These are phyloP conservation scores for Colius striatus DNA, from an alignment of 2,113 vertebrate genomes.

Conservation along the genomic window DNA sequence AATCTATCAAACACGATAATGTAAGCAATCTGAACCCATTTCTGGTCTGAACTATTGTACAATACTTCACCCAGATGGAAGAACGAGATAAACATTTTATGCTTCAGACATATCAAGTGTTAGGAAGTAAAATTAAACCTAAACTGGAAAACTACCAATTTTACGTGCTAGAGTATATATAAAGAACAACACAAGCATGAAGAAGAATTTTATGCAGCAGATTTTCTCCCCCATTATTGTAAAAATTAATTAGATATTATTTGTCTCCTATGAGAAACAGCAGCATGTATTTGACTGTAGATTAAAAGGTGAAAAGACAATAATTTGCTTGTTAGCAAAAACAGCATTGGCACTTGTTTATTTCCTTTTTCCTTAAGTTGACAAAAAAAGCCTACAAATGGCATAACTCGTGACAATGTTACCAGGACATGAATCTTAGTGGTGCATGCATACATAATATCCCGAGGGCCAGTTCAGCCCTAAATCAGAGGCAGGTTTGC, in stretches of 20 bases:
- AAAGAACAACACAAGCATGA: constrained; percentile 39
- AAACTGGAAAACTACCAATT: constrained; percentile 66
- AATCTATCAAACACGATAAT: constrained; percentile 71
- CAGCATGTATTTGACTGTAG: constrained; percentile 49
- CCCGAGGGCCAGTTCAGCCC: not conserved
- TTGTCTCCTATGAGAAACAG: constrained; percentile 48
- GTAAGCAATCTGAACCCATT: constrained; percentile 69
- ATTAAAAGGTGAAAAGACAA: constrained; percentile 53
- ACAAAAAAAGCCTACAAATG: not conserved
- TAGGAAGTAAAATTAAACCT: constrained; percentile 69
- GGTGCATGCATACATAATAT: not conserved
- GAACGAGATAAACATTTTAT: constrained; percentile 35
- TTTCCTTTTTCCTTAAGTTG: not conserved
- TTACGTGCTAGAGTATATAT: constrained; percentile 37
- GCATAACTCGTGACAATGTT: not conserved
- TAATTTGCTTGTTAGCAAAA: constrained; percentile 36
- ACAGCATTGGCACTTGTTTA: constrained; percentile 8
- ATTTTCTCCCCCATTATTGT: constrained; percentile 9
- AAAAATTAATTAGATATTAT: constrained; percentile 57
- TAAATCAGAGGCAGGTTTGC: not conserved
- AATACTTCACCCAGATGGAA: constrained; percentile 48
- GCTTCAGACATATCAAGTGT: constrained; percentile 18
- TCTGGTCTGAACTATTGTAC: constrained; percentile 53
- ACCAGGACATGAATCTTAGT: not conserved
- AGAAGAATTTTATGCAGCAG: constrained; percentile 13